phyloP scores from a whole-genome alignment of 2,113 vertebrate species.

The Hepsetus odoe region DNA sequence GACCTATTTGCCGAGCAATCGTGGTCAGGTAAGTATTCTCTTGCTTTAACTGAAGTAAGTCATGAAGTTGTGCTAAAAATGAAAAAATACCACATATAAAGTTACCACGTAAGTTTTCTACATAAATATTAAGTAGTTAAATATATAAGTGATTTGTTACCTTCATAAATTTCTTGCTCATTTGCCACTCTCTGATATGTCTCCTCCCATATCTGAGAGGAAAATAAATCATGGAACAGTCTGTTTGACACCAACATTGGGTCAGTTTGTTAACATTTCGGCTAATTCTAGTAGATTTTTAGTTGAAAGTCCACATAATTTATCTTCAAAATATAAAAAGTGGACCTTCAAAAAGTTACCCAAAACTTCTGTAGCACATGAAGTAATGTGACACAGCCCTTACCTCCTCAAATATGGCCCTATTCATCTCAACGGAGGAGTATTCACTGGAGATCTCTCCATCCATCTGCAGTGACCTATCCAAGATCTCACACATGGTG shows the following conservation, averaged over 20 bases:
- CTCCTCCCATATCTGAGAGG: slow-evolving; percentile 83
- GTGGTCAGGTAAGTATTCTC: slow-evolving; percentile 82
- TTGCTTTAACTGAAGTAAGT: slow-evolving; percentile 81
- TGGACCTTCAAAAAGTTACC: too few species aligned
- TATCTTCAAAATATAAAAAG: too few species aligned
- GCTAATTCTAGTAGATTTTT: too few species aligned
- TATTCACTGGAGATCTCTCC: slow-evolving; percentile 75
- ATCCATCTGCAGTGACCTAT: slow-evolving; percentile 79
- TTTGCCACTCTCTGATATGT: slow-evolving; percentile 84
- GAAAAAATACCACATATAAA: not conserved
- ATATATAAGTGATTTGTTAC: slow-evolving; percentile 59
- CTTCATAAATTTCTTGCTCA: slow-evolving; percentile 87
- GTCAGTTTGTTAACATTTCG: too few species aligned
- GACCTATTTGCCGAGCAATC: slow-evolving; percentile 83
- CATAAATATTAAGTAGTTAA: not conserved
- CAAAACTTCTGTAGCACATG: not conserved
- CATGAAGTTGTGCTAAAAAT: slow-evolving; percentile 81
- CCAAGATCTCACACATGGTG: slow-evolving; percentile 80
- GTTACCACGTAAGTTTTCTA: not conserved
- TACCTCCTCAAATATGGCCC: slow-evolving; percentile 82
- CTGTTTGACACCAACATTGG: not conserved
- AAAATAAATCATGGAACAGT: not conserved
- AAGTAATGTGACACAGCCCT: not conserved
- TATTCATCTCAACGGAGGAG: slow-evolving; percentile 74
- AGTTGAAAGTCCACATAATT: too few species aligned